A percentile compares a stretch with the other conserved stretches of the same genome.
phyloP scores from a whole-genome alignment of 2,888 invertebrate species.

The Hydroisotoma schaefferi region DNA sequence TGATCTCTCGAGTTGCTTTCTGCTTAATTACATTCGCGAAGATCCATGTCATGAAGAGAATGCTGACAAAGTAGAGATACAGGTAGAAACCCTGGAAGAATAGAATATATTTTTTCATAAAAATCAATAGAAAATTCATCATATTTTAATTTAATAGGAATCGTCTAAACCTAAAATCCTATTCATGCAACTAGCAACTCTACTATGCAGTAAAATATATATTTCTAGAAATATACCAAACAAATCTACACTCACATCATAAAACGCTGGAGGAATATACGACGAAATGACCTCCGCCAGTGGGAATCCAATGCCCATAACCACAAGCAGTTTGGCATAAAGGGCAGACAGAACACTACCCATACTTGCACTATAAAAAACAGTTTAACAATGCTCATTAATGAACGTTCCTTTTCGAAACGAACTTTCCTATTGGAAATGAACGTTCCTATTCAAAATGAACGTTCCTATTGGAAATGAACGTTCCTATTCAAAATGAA shows the following conservation, averaged over 20 bases:
- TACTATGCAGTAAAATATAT: background rate
- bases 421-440: too few species aligned
- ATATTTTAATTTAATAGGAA: background rate
- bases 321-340: conserved; percentile 66
- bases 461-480: too few species aligned
- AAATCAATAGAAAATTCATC: background rate
- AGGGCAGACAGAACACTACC: conserved; percentile 86
- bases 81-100: conserved; percentile 72
- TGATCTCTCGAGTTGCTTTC: conserved; percentile 44
- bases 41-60: conserved; percentile 78
- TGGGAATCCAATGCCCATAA: conserved; percentile 71
- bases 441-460: too few species aligned
- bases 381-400: too few species aligned
- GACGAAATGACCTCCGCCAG: conserved; percentile 94
- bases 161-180: background rate
- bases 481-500: background rate
- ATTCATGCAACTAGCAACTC: background rate
- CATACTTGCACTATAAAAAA: conserved; percentile 79
- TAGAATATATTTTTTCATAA: conserved; percentile 23
- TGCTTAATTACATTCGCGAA: conserved; percentile 72
- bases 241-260: conserved; percentile 63
- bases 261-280: conserved; percentile 88
- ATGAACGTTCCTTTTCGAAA: too few species aligned
- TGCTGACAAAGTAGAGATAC: conserved; percentile 80
- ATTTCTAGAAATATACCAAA: background rate